Percentiles rank a stretch among this genome's conserved stretches.
These are phyloP conservation scores for Ichneumon xanthorius DNA, from an alignment of 2,888 invertebrate genomes.

Conservation along the genomic window DNA sequence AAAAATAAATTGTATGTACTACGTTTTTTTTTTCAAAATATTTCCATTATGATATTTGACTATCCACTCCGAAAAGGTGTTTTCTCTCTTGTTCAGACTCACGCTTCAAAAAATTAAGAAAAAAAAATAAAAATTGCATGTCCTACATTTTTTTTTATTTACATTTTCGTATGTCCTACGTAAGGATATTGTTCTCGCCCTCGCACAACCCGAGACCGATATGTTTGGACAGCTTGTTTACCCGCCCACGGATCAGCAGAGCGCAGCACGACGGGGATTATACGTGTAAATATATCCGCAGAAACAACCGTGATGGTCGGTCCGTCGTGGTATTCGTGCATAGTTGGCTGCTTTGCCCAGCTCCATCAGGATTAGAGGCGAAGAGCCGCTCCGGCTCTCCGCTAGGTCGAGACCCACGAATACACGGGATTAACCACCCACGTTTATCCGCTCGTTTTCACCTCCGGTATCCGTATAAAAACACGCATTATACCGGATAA, in stretches of 20 bases:
- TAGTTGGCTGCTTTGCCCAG: conserved; percentile 45
- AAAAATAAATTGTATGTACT: too few relatives aligned
- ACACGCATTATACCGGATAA: conserved; percentile 53
- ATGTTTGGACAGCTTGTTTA: conserved; percentile 64
- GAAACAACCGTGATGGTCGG: conserved; percentile 31
- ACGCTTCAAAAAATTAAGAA: too few relatives aligned
- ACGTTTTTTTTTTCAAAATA: too few relatives aligned
- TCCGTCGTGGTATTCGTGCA: conserved; percentile 28
- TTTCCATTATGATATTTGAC: too few relatives aligned
- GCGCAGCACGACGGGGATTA: conserved; percentile 42
- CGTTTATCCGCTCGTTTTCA: conserved; percentile 58
- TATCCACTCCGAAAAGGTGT: too few relatives aligned
- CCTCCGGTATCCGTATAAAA: conserved; percentile 38
- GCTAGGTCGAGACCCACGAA: not conserved
- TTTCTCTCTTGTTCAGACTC: too few relatives aligned
- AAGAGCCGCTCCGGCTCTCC: conserved; percentile 23
- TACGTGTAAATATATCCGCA: conserved; percentile 37
- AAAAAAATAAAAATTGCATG: too few relatives aligned
- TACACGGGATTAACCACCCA: conserved; percentile 49
- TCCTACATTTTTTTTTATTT: too few relatives aligned
- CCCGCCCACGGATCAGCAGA: conserved; percentile 59
- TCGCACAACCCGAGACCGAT: conserved; percentile 56
- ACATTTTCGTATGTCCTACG: not conserved
- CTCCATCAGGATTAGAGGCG: conserved; percentile 60
- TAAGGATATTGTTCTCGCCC: not conserved